A percentile compares a stretch with the other conserved stretches of the same genome.
Evolutionary conservation across 1,140 invertebrate genomes (phyloP).

Genomic region (Sycophila sp.): DNA sequence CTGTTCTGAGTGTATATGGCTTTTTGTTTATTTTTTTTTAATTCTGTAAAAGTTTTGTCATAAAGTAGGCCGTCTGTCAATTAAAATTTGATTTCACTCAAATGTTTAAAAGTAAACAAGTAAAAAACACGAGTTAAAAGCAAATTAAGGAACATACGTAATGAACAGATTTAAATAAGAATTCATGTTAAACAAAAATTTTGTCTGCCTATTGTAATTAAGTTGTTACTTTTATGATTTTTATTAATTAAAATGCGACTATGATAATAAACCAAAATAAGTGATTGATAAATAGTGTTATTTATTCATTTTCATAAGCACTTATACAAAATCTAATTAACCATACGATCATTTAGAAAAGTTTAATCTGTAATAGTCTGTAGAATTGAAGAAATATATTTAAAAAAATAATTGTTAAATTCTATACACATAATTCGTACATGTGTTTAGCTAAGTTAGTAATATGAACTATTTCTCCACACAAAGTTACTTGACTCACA

Average conservation of each 20-base stretch:
- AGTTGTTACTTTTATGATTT: conserved; percentile 49
- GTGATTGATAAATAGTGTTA: conserved; percentile 13
- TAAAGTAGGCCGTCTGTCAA: no score
- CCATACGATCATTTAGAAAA: background rate
- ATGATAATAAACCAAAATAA: conserved; percentile 35
- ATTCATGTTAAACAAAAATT: conserved; percentile 37
- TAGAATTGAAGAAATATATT: no score
- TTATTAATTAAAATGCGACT: conserved; percentile 47
- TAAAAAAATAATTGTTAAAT: background rate
- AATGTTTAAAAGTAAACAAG: conserved; percentile 23
- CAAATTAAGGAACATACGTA: conserved; percentile 13
- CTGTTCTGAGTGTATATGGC: background rate
- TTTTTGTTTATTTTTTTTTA: conserved; percentile 13
- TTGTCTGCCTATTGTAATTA: conserved; percentile 38
- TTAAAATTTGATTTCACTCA: no score
- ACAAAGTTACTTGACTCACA: conserved; percentile 78
- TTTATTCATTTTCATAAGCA: background rate
- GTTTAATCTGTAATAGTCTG: background rate
- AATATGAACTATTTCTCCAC: conserved; percentile 67
- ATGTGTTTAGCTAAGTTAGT: conserved; percentile 64
- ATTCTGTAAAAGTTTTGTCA: conserved; percentile 2
- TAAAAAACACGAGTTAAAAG: conserved; percentile 12
- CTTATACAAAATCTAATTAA: background rate
- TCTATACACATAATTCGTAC: conserved; percentile 14
- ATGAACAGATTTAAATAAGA: conserved; percentile 19